Evolutionary conservation across 2,797 vertebrate species (phyloP).

Genomic region (Mionectes olivaceus): DNA sequence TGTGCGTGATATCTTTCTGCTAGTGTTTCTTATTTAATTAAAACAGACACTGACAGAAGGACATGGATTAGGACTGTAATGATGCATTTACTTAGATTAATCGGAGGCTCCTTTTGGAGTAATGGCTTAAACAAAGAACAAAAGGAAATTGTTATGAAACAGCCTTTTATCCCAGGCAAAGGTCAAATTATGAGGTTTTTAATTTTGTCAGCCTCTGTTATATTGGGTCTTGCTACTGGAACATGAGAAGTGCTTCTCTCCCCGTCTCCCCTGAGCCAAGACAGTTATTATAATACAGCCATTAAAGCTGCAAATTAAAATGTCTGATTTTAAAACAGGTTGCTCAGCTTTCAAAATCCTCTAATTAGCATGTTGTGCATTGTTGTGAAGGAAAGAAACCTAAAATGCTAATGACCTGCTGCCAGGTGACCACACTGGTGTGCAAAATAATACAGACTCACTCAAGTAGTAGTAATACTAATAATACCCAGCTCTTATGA

Average conservation of each 20-base stretch:
- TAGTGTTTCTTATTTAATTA: conserved; percentile 92
- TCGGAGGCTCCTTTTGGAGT: conserved; percentile 86
- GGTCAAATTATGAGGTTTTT: conserved; percentile 84
- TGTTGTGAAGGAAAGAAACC: conserved; percentile 79
- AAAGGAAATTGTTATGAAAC: conserved; percentile 88
- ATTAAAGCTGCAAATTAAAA: conserved; percentile 86
- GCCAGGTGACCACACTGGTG: conserved; percentile 80
- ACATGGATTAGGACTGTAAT: conserved; percentile 90
- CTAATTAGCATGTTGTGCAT: conserved; percentile 83
- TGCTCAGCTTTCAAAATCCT: conserved; percentile 83
- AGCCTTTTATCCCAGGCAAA: conserved; percentile 86
- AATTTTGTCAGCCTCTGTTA: conserved; percentile 83
- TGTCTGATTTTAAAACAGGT: conserved; percentile 86
- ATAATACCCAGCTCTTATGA: conserved; percentile 22
- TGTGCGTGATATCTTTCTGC: conserved; percentile 85
- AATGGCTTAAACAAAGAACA: conserved; percentile 89
- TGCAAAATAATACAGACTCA: conserved; percentile 74
- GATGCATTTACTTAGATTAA: conserved; percentile 94
- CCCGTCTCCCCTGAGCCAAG: conserved; percentile 58
- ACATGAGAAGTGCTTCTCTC: conserved; percentile 78
- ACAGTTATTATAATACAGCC: conserved; percentile 83
- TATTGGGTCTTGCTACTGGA: conserved; percentile 74
- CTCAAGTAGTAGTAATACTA: conserved; percentile 53
- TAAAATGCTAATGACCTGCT: conserved; percentile 83
- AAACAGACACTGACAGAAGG: conserved; percentile 93